Percentiles rank a stretch among this genome's conserved stretches.
Conservation (phyloP, 2,888 invertebrate genomes). For the Erebia ligea region DNA sequence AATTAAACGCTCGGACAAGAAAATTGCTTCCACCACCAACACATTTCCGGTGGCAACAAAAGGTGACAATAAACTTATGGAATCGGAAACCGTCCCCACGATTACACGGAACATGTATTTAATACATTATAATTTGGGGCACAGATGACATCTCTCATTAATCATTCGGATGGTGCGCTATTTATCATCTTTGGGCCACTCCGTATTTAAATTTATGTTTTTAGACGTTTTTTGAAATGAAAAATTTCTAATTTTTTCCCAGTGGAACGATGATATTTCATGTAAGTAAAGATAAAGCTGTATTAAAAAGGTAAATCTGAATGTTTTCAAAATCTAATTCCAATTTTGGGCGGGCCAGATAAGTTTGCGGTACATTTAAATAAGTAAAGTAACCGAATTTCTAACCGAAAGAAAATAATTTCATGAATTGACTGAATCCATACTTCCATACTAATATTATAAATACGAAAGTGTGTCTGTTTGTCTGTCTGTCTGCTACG, state of each 20-base stretch:
- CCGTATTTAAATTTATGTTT: constrained; percentile 57
- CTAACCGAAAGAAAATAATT: too few relatives aligned
- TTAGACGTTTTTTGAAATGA: constrained; percentile 25
- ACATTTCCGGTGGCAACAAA: background rate
- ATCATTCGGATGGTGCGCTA: constrained; percentile 49
- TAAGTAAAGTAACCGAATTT: too few relatives aligned
- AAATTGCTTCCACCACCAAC: constrained; percentile 8
- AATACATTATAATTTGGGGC: constrained; percentile 48
- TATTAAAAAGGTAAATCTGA: too few relatives aligned
- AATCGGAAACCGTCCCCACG: constrained; percentile 21
- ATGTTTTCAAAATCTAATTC: too few relatives aligned
- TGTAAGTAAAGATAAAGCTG: too few relatives aligned
- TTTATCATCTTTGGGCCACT: constrained; percentile 56
- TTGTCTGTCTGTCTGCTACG: too few relatives aligned
- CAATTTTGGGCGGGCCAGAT: too few relatives aligned
- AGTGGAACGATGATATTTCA: background rate
- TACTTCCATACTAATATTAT: too few relatives aligned
- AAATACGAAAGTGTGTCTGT: too few relatives aligned
- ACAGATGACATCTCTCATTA: constrained; percentile 52
- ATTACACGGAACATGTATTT: constrained; percentile 35
- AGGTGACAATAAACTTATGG: constrained; percentile 27
- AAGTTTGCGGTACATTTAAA: too few relatives aligned
- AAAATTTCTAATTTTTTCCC: constrained; percentile 27
- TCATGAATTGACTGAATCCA: too few relatives aligned
- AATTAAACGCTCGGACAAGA: background rate